Evolutionary conservation across 2,888 invertebrate genomes (phyloP), one percentile per base, ranked within the genome.

Genomic region (Hirudinaria manillensis): DNA sequence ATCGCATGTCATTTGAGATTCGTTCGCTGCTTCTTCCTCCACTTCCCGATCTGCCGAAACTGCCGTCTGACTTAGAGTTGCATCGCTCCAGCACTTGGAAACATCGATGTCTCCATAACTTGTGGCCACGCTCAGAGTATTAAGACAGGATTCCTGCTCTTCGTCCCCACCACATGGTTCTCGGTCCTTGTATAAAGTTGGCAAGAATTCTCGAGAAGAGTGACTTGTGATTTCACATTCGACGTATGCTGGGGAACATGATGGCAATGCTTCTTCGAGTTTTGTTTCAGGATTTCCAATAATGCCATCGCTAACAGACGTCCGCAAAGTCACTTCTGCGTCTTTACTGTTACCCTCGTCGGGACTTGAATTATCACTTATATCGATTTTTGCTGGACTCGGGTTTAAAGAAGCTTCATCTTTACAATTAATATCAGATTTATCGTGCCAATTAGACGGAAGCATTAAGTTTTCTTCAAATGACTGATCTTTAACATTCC

Each of bases 81-180:
- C 73, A 27, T 73, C 73, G 38, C 65, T 65, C 73, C 73, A 73
- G 65, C 73, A 73, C n/a, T 32, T 53, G 29, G 73, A 73, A 21
- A 65, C 19, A 19, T 73, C 56, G n/a, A 65, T 13, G 3, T 73
- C 73, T n/a, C 27, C 45, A 27, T 7, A 24, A 29, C 61, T 61
- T 24, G 61, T 27, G 13, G 61, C 29, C 61, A 61, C n/a, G 61
- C 29, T 29, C 10, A 61, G 29, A 2, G n/a, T 13, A 61, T 61
- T 61, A 61, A 1, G 29, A 24, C 24, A 7, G 10, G 24, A 27
- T 61, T 1, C 13, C n/a, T 27, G 24, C 24, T 29, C 29, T 1
- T 27, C 56, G 6, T 72, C 72, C 27, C 3, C 27, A 21, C 2
- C 24, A 29, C 27, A 13, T 24, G 19, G 13, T 3, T 21, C 56